Conservation (phyloP, 2,113 vertebrate species). For the Capreolus pygargus region DNA sequence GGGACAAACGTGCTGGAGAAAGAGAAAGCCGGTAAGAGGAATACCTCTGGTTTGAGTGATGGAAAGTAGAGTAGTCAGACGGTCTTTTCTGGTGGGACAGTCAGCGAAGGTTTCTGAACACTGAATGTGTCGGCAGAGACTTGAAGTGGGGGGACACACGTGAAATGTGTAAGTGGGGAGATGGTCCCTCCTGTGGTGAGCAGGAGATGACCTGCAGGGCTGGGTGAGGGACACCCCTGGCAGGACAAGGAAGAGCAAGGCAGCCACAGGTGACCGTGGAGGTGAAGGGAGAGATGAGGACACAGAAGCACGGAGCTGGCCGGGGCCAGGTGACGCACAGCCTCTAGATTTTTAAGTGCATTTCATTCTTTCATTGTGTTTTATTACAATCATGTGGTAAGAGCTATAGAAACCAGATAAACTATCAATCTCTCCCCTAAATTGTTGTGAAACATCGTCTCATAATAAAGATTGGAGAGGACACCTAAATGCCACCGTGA, state of each 20-base stretch:
- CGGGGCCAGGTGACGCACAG: fast-evolving
- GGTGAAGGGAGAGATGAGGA: neutral
- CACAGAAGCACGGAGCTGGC: neutral
- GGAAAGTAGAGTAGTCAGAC: neutral
- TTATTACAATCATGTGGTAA: neutral
- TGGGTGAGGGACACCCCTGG: fast-evolving
- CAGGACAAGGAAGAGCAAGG: too few relatives aligned
- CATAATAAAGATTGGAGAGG: too few relatives aligned
- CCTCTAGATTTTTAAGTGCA: neutral
- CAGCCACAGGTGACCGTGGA: fast-evolving
- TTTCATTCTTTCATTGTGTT: neutral
- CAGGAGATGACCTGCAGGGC: too few relatives aligned
- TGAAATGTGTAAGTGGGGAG: neutral
- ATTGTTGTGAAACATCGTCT: neutral
- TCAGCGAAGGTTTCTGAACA: neutral
- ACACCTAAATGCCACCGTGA: neutral
- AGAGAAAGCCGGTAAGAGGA: neutral
- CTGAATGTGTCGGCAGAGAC: too few relatives aligned
- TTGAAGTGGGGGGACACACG: neutral
- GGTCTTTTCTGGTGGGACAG: neutral
- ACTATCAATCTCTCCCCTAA: neutral
- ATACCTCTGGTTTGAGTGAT: neutral
- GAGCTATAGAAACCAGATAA: neutral
- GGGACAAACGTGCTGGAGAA: neutral
- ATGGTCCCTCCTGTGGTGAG: fast-evolving